phyloP scores from a whole-genome alignment of 2,797 vertebrate genomes.

The Notolabrus celidotus region DNA sequence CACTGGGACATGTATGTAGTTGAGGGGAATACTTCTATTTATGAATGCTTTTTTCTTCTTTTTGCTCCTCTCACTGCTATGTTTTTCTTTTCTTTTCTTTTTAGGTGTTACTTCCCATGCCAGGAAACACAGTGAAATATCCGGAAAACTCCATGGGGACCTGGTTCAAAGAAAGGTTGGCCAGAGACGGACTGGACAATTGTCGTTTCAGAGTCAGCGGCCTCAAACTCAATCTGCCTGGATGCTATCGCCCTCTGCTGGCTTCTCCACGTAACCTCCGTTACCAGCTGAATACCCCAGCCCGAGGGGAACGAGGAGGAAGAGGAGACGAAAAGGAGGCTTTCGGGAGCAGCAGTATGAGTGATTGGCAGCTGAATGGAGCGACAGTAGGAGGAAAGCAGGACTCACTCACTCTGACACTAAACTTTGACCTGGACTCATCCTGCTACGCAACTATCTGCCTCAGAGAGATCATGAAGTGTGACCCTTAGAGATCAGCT shows the following conservation, averaged over 20 bases:
- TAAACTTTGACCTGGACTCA: slow-evolving; percentile 92
- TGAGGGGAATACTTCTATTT: neutral
- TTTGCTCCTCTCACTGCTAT: neutral
- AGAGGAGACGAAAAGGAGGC: slow-evolving; percentile 5
- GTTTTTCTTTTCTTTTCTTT: neutral
- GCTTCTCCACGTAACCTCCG: slow-evolving; percentile 88
- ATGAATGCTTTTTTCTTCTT: too few relatives aligned
- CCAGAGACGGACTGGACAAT: slow-evolving; percentile 84
- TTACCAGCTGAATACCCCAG: slow-evolving; percentile 78
- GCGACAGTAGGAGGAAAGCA: slow-evolving; percentile 10
- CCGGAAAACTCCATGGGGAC: slow-evolving; percentile 89
- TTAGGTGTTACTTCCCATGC: slow-evolving; percentile 96
- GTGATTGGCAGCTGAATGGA: slow-evolving; percentile 4
- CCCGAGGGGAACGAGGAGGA: slow-evolving; percentile 29
- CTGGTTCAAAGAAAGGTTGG: slow-evolving; percentile 91
- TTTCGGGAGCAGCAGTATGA: slow-evolving; percentile 13
- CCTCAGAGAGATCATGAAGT: slow-evolving; percentile 96
- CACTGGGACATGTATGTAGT: slow-evolving; percentile 76
- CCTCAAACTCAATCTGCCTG: slow-evolving; percentile 93
- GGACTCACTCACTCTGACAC: slow-evolving; percentile 72
- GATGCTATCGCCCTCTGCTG: slow-evolving; percentile 93
- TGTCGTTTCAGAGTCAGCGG: slow-evolving; percentile 88
- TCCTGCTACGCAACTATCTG: slow-evolving; percentile 96
- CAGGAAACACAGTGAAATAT: slow-evolving; percentile 92
- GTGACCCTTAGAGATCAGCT: slow-evolving; percentile 82